Evolutionary conservation across 2,888 invertebrate species (phyloP).

Genomic region (Nomada hirtipes): DNA sequence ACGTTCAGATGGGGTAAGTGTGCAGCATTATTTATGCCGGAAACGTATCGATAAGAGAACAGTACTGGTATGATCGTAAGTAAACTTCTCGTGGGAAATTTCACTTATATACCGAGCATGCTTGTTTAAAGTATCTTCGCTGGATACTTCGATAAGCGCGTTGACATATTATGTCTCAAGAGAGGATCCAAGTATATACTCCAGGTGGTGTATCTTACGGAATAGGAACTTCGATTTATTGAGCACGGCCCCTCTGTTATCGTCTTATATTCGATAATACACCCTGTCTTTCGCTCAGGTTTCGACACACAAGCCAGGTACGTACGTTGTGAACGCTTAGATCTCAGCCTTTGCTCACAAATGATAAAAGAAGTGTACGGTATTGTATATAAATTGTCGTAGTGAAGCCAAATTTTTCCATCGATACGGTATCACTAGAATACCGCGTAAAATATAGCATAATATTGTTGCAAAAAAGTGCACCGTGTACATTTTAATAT

Average conservation of each 20-base stretch:
- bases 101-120: conserved; percentile 44
- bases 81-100: conserved; percentile 53
- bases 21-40: neutral
- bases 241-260: conserved; percentile 26
- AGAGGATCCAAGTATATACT: conserved; percentile 27
- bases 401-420: too few species aligned
- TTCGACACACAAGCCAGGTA: neutral
- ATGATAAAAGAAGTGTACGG: too few species aligned
- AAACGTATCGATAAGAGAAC: neutral
- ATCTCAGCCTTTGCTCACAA: too few species aligned
- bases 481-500: too few species aligned
- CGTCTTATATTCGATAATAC: conserved; percentile 2
- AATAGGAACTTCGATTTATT: conserved; percentile 56
- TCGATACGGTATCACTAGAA: too few species aligned
- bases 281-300: neutral
- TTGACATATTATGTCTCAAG: conserved; percentile 60
- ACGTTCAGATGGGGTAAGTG: neutral
- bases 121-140: conserved; percentile 51
- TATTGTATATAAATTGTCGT: too few species aligned
- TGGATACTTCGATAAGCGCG: conserved; percentile 51
- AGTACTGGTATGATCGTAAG: conserved; percentile 19
- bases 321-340: too few species aligned
- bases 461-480: too few species aligned
- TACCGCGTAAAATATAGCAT: too few species aligned
- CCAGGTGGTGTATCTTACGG: conserved; percentile 36